Base-by-base conservation (phyloP, 2,797 vertebrate species). In the Chelon auratus region DNA sequence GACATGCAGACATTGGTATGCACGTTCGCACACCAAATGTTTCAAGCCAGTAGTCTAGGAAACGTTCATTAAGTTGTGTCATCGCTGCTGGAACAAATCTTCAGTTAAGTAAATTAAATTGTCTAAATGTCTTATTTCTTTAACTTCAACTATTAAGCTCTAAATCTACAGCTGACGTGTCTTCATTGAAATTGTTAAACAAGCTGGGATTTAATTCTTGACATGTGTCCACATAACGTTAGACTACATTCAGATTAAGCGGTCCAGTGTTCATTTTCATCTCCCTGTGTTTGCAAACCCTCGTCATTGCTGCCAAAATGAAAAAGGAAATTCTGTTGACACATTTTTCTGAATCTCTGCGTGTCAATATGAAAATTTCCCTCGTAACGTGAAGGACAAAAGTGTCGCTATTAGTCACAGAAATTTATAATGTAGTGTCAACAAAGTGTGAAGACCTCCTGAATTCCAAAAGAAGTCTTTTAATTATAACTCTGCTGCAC, bases 261-360 rank as follows among this genome's bases (percentile, higher is more conserved):
- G 56, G 71, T 58, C 67, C 47, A 68, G 55, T 74, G 75, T 84
- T 68, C 26, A 63, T 72, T 82, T 86, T 68, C 55, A 57, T 87
- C 42, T 82, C 63, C 75, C 80, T 81, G 77, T 83, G 75, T 87
- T 86, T 88, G 71, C 81, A 72, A 57, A 80, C 47, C 6, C 51
- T 14, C 36, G 36, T 75, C 59, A 77, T 83, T 71, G 65, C 45
- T 22, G 73, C 51, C 50, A 47, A 68, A 51, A 64, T 63, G 48
- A 62, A 69, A 78, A 65, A 20, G 5, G n/a, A 58, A 69, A 62
- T 74, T 56, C 37, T 77, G 58, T 80, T 71, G 64, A 84, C 78
- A 84, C 72, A 61, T 68, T 78, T 67, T 22, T 63, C 45, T 78
- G 60, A 79, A 48, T 75, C 53, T 68, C 52, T 54, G 42, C 43